phyloP scores from a whole-genome alignment of 2,888 invertebrate genomes.

The Tetramorium bicarinatum region DNA sequence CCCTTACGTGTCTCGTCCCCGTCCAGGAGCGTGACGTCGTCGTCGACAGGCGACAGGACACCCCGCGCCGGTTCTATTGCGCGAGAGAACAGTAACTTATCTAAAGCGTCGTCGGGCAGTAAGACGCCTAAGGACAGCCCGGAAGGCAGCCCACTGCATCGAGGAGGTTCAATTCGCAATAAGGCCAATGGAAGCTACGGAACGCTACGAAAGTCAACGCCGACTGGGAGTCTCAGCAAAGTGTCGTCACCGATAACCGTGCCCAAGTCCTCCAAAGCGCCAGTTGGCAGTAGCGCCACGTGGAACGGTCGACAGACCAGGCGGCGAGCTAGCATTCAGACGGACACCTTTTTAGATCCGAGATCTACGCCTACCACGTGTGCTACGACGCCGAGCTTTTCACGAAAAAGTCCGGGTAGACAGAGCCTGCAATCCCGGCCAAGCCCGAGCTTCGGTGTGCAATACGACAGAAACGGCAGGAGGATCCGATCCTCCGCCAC shows the following conservation, averaged over 20 bases:
- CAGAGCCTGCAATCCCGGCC: slow-evolving; percentile 85
- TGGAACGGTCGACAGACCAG: slow-evolving; percentile 90
- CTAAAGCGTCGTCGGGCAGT: slow-evolving; percentile 80
- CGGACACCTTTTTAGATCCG: slow-evolving; percentile 89
- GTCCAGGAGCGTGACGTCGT: slow-evolving; percentile 78
- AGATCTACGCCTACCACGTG: slow-evolving; percentile 71
- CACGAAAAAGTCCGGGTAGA: slow-evolving; percentile 85
- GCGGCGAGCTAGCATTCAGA: slow-evolving; percentile 87
- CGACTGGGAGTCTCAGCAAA: slow-evolving; percentile 87
- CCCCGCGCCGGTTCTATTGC: slow-evolving; percentile 80
- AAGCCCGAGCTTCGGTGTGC: slow-evolving; percentile 85
- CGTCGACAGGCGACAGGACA: slow-evolving; percentile 79
- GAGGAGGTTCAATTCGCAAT: slow-evolving; percentile 86
- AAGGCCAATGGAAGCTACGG: slow-evolving; percentile 83
- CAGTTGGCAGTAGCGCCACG: slow-evolving; percentile 88
- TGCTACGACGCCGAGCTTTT: slow-evolving; percentile 81
- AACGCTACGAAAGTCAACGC: slow-evolving; percentile 84
- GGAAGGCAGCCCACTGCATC: slow-evolving; percentile 88
- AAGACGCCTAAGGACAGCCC: slow-evolving; percentile 81
- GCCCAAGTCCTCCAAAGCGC: slow-evolving; percentile 78
- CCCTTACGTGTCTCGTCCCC: slow-evolving; percentile 78
- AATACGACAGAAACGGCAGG: slow-evolving; percentile 75
- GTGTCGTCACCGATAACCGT: slow-evolving; percentile 81
- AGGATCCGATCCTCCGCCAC: slow-evolving; percentile 83
- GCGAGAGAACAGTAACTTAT: slow-evolving; percentile 82